Conservation (phyloP, 2,888 invertebrate genomes). For the Malthinus flaveolus region DNA sequence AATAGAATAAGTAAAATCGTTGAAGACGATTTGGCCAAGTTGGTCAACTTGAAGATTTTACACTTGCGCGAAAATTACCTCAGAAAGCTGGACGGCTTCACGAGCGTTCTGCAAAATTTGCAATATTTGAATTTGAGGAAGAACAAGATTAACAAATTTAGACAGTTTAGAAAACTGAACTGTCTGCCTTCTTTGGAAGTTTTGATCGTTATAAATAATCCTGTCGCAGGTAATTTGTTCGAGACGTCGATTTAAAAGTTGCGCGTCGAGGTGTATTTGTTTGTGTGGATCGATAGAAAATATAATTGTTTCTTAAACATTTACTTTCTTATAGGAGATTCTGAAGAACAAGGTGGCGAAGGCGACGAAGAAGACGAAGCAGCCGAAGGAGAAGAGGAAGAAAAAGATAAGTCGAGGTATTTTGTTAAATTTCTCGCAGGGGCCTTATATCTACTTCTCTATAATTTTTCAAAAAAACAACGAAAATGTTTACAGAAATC, state of each 20-base stretch:
- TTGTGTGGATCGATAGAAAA: no score
- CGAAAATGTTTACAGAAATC: no score
- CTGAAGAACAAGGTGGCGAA: conserved; percentile 8
- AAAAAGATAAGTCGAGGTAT: conserved; percentile 33
- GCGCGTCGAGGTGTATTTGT: no score
- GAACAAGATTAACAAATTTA: conserved; percentile 58
- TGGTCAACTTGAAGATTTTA: conserved; percentile 66
- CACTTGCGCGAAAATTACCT: conserved; percentile 74
- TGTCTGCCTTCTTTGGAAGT: conserved; percentile 57
- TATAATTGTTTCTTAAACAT: no score
- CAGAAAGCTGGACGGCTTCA: conserved; percentile 59
- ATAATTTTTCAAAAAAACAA: no score
- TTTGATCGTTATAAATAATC: conserved; percentile 60
- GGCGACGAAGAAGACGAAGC: conserved; percentile 31
- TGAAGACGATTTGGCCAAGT: conserved; percentile 64
- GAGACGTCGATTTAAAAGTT: no score
- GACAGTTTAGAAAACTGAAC: conserved; percentile 60
- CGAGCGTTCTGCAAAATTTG: conserved; percentile 52
- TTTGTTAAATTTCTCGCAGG: no score
- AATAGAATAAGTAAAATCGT: conserved; percentile 69
- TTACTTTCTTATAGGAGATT: conserved; percentile 15
- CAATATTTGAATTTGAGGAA: conserved; percentile 62
- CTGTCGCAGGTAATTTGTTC: conserved; percentile 51
- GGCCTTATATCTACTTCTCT: no score
- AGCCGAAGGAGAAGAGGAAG: conserved; percentile 32